Evolutionary conservation across 2,888 invertebrate species (phyloP), one percentile per base, ranked within the genome.

Genomic region (Yponomeuta sedellus): DNA sequence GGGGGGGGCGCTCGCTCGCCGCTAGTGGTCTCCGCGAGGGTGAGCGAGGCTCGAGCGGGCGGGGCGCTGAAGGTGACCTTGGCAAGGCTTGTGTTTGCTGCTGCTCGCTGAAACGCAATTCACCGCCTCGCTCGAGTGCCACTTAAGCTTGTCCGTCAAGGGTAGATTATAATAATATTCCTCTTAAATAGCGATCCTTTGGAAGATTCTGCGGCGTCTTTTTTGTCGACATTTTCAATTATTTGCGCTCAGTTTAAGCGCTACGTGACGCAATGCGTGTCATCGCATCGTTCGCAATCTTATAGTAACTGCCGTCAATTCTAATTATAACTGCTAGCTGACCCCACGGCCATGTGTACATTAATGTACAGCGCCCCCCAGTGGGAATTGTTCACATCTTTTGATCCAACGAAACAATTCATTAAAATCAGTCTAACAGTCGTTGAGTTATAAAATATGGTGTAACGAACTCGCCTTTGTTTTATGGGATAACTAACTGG

Each of bases 231-330:
- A 6, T 25, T 61, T 61, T 61, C 63, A 44, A 44, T 63, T 40
- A 63, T 63, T 40, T 19, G 22, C 20, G 20, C 39, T 19, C 25
- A 39, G 62, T 62, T 62, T n/a, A 39, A 62, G 62, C 11, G 39
- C 59, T 25, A 20, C 40, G 39, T n/a, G 2, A 44, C 56, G 52
- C 11, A 8, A n/a, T 22, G 22, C 20, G 25, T 25, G 79, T 83
- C 83, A 84, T 84, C 86, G 84, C 83, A 78, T 77, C 79, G 80
- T 77, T 77, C 75, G 79, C 77, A 78, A 82, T 85, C 84, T 85
- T 78, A 83, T 83, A 88, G 88, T 88, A 88, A 85, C 85, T 82
- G 82, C 80, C 82, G 82, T 81, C 82, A 80, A 73, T 73, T 85
- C 86, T 88, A 88, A 88, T 86, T 86, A 84, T 86, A 85, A 77